Evolutionary conservation across 2,113 vertebrate genomes (phyloP), one percentile per base, ranked within the genome.

Genomic region (Egretta garzetta): DNA sequence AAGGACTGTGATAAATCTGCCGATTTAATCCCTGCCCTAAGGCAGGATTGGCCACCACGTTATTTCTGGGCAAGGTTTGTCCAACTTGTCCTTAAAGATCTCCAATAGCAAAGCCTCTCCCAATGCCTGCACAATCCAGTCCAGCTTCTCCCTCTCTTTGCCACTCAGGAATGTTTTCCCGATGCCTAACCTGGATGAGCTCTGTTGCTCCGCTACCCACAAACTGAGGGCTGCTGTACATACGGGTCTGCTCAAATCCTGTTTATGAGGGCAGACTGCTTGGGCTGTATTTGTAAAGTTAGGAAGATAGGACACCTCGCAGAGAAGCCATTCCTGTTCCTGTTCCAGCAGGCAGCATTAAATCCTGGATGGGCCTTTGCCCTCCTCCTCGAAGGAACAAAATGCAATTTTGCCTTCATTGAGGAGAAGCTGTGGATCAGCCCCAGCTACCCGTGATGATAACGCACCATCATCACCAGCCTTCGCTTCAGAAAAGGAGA

Each of bases 121-220:
- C 3, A 0, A 43, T 28, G 53, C 39, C 70, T 70, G 16, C 33
- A 66, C 60, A 91, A 39, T 12, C 18, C 58, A 39, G 45, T 33
- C 24, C 21, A 71, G 24, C 37, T 82, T 82, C 55, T 81, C 12
- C 12, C 9, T 8, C 1, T 30, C 33, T 67, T 50, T 74, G 17
- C 19, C 52, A 52, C 27, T 70, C 55, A 58, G 47, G 37, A 66
- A 52, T 2, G 14, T 56, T 79, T 85, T 92, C n/a, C 39, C 5
- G 19, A 3, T 18, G 15, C 52, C 41, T 37, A 79, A 71, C 9
- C 17, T 20, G 50, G 30, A 74, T 0, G 0, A 92, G 35, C 22
- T 35, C 47, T 14, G 6, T 56, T 4, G 6, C 49, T 68, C 68
- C 66, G 41, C 52, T 49, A 56, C 22, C 30, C 35, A 27, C 19